Percentiles rank a stretch among this genome's conserved stretches.
Conservation (phyloP, 2,113 vertebrate species). For the Excalfactoria chinensis region DNA sequence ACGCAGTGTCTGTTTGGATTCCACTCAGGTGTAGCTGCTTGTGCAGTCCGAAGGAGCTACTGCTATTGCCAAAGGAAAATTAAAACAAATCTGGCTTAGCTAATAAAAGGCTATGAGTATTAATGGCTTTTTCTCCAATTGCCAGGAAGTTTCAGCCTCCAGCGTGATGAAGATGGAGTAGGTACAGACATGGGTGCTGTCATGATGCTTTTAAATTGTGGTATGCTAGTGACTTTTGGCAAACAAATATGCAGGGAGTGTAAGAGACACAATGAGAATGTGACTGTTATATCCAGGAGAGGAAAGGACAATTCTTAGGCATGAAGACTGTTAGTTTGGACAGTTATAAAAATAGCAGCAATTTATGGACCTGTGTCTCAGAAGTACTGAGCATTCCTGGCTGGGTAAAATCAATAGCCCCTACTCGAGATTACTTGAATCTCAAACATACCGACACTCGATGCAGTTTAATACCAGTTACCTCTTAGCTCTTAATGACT, state of each 20-base stretch:
- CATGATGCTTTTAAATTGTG: conserved; percentile 33
- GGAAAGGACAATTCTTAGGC: conserved; percentile 9
- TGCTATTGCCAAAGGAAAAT: conserved; percentile 74
- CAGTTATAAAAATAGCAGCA: conserved; percentile 31
- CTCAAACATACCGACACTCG: not conserved
- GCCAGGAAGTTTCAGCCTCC: conserved; percentile 65
- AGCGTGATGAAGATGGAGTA: conserved; percentile 54
- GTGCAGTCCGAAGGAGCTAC: conserved; percentile 49
- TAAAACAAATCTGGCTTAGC: conserved; percentile 72
- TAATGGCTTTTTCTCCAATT: conserved; percentile 69
- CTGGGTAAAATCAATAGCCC: conserved; percentile 48
- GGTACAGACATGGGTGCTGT: not conserved
- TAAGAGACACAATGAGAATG: not conserved
- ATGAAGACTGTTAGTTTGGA: conserved; percentile 3
- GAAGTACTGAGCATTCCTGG: conserved; percentile 42
- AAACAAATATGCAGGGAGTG: not conserved
- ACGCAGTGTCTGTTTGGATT: conserved; percentile 49
- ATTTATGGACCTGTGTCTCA: not conserved
- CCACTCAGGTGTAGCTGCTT: conserved; percentile 62
- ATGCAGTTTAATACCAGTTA: not conserved
- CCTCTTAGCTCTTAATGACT: not conserved
- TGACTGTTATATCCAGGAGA: conserved; percentile 25
- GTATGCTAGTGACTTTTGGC: conserved; percentile 17
- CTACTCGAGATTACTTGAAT: not conserved
- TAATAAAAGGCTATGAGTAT: conserved; percentile 64